Percentiles rank a stretch among this genome's conserved stretches.
Conservation (phyloP, 2,888 invertebrate species). For the Hyalella azteca region DNA sequence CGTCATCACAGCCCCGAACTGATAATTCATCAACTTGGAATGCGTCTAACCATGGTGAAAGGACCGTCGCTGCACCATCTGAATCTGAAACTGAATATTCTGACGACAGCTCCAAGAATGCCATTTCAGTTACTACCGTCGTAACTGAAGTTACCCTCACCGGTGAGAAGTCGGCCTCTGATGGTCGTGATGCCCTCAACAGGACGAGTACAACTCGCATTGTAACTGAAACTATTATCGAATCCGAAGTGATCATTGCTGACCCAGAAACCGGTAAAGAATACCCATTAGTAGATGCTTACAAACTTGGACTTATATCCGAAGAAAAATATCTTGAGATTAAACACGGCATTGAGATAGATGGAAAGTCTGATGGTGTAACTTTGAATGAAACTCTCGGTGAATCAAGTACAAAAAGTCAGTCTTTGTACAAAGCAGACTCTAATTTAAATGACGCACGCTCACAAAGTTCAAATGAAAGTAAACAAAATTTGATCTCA, state of each 20-base stretch:
- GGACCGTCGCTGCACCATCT: not conserved
- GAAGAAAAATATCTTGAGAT: not conserved
- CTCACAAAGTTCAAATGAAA: too few relatives aligned
- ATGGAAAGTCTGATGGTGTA: not conserved
- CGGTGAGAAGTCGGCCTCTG: conserved; percentile 23
- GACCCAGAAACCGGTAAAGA: conserved; percentile 11
- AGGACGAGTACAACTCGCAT: not conserved
- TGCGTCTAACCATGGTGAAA: too few relatives aligned
- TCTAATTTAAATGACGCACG: too few relatives aligned
- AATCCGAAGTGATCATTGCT: not conserved
- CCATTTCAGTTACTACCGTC: not conserved
- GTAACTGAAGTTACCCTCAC: not conserved
- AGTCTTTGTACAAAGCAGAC: too few relatives aligned
- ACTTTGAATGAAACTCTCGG: too few relatives aligned
- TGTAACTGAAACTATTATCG: conserved; percentile 17
- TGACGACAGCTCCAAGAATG: conserved; percentile 14
- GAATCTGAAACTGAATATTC: conserved; percentile 5
- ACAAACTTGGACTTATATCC: conserved; percentile 1
- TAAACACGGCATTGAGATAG: not conserved
- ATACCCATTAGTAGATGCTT: not conserved
- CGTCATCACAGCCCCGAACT: too few relatives aligned
- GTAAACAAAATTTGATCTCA: too few relatives aligned
- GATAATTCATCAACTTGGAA: too few relatives aligned
- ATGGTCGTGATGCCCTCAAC: not conserved
- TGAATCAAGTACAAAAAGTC: too few relatives aligned